Conservation (phyloP, 1,140 invertebrate genomes). For the Dreissena polymorpha region DNA sequence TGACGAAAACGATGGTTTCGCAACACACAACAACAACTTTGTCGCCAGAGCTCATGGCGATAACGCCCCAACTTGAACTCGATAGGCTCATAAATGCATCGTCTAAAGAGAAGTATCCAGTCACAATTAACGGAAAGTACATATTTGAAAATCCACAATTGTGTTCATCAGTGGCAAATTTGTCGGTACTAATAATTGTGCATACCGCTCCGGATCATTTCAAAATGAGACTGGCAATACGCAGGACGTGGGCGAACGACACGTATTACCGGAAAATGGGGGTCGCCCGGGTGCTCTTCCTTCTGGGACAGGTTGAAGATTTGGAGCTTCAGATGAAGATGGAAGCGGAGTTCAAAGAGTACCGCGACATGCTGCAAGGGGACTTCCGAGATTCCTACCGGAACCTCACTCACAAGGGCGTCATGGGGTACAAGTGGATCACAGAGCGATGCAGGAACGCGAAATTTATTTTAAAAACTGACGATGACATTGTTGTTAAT, state of each 20-base stretch:
- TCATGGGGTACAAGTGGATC: constrained; percentile 87
- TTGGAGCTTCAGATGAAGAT: constrained; percentile 52
- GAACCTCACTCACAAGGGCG: constrained; percentile 76
- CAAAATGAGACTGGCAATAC: constrained; percentile 62
- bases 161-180: constrained; percentile 53
- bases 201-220: constrained; percentile 71
- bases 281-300: constrained; percentile 81
- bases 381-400: constrained; percentile 65
- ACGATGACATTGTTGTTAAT: constrained; percentile 90
- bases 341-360: constrained; percentile 39
- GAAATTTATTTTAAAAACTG: constrained; percentile 91
- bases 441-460: constrained; percentile 83
- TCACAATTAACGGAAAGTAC: constrained; percentile 18
- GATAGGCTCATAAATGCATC: no score
- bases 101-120: constrained; percentile 50
- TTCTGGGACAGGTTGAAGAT: constrained; percentile 84
- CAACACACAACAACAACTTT: no score
- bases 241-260: constrained; percentile 76
- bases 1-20: no score
- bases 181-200: constrained; percentile 69
- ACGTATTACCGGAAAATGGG: constrained; percentile 54
- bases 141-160: constrained; percentile 58
- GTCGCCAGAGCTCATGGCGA: no score
- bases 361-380: constrained; percentile 73
- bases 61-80: no score